phyloP scores from a whole-genome alignment of 2,888 invertebrate species.

The Heliconius ethilla region DNA sequence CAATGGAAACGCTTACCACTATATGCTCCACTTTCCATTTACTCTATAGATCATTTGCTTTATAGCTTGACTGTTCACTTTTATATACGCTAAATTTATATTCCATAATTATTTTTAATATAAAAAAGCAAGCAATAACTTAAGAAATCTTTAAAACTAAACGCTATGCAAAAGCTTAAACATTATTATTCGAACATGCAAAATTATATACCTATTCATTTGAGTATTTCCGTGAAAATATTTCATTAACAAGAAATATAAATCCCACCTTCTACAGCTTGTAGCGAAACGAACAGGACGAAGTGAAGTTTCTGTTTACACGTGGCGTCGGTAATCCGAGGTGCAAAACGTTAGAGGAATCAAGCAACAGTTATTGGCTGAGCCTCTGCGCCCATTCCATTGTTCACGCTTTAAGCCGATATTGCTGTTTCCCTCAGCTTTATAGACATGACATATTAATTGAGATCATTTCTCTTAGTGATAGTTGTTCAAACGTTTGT shows the following conservation, averaged over 20 bases:
- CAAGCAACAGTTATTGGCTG: constrained; percentile 67
- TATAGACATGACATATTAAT: constrained; percentile 22
- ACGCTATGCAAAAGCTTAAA: too few relatives aligned
- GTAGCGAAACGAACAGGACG: constrained; percentile 16
- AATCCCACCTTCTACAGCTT: neutral
- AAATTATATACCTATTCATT: too few relatives aligned
- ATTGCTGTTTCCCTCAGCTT: constrained; percentile 34
- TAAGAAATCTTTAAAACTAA: neutral
- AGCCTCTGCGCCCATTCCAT: constrained; percentile 36
- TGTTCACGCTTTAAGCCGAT: constrained; percentile 40
- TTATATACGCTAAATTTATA: neutral
- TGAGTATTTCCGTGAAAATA: neutral
- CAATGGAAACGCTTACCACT: constrained; percentile 12
- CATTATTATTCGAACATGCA: too few relatives aligned
- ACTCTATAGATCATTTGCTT: neutral
- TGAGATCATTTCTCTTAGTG: constrained; percentile 25
- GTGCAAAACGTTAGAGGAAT: constrained; percentile 63
- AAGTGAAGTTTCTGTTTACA: constrained; percentile 40
- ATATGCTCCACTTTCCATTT: constrained; percentile 12
- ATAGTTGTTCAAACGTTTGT: constrained; percentile 6
- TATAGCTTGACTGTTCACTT: neutral
- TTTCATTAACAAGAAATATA: neutral
- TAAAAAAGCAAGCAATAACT: neutral
- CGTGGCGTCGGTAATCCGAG: constrained; percentile 61
- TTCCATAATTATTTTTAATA: neutral